A percentile compares a stretch with the other conserved stretches of the same genome.
Evolutionary conservation across 2,888 invertebrate genomes (phyloP).

Genomic region (Tuberolachnus salignus): DNA sequence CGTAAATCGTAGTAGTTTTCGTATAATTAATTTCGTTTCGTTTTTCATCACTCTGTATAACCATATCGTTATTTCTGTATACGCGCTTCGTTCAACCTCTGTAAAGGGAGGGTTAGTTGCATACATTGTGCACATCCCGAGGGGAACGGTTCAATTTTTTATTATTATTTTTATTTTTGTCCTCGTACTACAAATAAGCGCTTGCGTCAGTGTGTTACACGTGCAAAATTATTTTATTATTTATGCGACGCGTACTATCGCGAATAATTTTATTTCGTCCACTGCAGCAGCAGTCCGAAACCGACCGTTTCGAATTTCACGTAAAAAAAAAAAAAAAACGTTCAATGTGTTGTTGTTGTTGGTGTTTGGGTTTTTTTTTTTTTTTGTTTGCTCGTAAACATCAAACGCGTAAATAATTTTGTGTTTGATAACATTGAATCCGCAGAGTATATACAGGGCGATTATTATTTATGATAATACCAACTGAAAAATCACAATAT

Average conservation of each 20-base stretch:
- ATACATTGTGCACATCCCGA: constrained; percentile 26
- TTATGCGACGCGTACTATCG: not conserved
- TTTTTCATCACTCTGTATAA: too few relatives aligned
- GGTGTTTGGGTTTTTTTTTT: not conserved
- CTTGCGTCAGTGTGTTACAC: not conserved
- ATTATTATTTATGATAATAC: too few relatives aligned
- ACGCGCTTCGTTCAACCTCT: constrained; percentile 22
- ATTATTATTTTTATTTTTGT: not conserved
- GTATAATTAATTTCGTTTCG: constrained; percentile 17
- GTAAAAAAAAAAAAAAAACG: constrained; percentile 1
- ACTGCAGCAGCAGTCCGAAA: too few relatives aligned
- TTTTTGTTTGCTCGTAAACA: not conserved
- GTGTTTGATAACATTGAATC: too few relatives aligned
- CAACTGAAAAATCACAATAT: too few relatives aligned
- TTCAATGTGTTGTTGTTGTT: not conserved
- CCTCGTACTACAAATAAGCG: constrained; percentile 9
- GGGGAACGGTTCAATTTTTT: constrained; percentile 22
- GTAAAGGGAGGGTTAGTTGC: not conserved
- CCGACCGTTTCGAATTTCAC: not conserved
- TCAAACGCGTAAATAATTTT: not conserved
- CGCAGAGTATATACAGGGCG: too few relatives aligned
- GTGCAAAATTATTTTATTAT: constrained; percentile 1
- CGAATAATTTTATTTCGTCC: constrained; percentile 11
- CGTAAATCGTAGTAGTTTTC: not conserved
- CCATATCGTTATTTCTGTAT: not conserved